Base-by-base conservation (phyloP, 2,113 vertebrate species). In the Vulpes ferrilata region DNA sequence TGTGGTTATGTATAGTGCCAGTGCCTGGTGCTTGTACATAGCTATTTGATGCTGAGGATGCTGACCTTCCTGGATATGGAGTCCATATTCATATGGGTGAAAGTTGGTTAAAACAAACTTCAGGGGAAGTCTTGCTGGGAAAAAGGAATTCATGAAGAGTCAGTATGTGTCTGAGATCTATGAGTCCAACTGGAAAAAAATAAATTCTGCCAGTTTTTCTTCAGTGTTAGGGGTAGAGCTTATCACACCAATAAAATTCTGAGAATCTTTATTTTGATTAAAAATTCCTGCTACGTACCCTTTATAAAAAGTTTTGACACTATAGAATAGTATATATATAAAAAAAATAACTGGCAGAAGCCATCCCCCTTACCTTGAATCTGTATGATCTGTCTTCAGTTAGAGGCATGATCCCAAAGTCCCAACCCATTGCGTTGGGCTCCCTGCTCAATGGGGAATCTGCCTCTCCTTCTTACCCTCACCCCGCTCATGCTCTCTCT, bases 41-140 rank as follows among this genome's bases (percentile, higher is more conserved):
- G 96, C 82, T 96, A 96, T 96, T 96, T 96, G 86, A 93, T 86
- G 43, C 60, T 86, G 78, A 95, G 25, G 30, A 94, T 81, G 74
- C 67, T 96, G 81, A 97, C n/a, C 62, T 97, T 90, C 53, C 23
- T 85, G 93, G 43, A 60, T 96, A 85, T 78, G n/a, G 30, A 91
- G 48, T 88, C 20, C 86, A 79, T 69, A 93, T 91, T 89, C 48
- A 88, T 78, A 59, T 67, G 53, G 43, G 73, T 19, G 13, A 93
- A 94, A 87, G 1, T 48, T 90, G 13, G 62, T 90, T 98, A 93
- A 96, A 95, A 96, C 80, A 80, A 90, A 86, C 25, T 35, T 71
- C 43, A 88, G 76, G 48, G 27, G 9, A 81, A 88, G 15, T 81
- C 59, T 94, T 59, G 35, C 35, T 94, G 69, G 19, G 48, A 65